These are phyloP conservation scores for Bolborhynchus lineola DNA, from an alignment of 2,113 vertebrate species.

Conservation along the genomic window DNA sequence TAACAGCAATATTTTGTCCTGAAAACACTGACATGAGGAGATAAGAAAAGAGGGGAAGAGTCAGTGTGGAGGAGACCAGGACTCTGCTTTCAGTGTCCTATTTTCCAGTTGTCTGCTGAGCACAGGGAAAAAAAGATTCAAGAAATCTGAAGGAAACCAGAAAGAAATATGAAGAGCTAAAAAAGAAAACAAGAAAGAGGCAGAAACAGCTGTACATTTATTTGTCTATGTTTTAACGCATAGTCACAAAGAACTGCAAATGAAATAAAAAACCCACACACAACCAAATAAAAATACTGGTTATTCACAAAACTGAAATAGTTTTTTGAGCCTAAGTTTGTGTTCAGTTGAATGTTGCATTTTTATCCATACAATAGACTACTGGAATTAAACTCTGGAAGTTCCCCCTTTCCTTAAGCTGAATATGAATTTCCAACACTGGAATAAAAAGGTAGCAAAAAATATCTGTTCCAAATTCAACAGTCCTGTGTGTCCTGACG, in stretches of 20 bases:
- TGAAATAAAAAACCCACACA: accelerated
- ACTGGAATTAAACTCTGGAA: not conserved
- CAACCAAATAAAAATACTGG: not conserved
- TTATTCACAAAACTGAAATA: not conserved
- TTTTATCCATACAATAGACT: not conserved
- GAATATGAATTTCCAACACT: not conserved
- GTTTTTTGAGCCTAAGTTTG: not conserved
- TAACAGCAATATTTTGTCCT: not conserved
- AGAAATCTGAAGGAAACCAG: not conserved
- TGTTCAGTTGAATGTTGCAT: not conserved
- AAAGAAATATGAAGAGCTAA: not conserved
- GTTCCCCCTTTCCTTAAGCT: not conserved
- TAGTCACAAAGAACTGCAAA: not conserved
- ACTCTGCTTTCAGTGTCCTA: not conserved
- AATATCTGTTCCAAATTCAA: not conserved
- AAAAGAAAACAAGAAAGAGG: not conserved
- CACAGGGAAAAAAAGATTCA: not conserved
- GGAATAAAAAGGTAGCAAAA: not conserved
- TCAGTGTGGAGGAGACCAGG: not conserved
- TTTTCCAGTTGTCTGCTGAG: not conserved
- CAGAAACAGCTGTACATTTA: not conserved
- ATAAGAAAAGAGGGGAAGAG: not conserved
- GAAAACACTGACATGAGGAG: not conserved
- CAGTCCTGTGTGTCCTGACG: not conserved
- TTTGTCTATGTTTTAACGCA: not conserved